These are phyloP conservation scores for Gari tellinella DNA, from an alignment of 2,888 invertebrate species.

Conservation along the genomic window DNA sequence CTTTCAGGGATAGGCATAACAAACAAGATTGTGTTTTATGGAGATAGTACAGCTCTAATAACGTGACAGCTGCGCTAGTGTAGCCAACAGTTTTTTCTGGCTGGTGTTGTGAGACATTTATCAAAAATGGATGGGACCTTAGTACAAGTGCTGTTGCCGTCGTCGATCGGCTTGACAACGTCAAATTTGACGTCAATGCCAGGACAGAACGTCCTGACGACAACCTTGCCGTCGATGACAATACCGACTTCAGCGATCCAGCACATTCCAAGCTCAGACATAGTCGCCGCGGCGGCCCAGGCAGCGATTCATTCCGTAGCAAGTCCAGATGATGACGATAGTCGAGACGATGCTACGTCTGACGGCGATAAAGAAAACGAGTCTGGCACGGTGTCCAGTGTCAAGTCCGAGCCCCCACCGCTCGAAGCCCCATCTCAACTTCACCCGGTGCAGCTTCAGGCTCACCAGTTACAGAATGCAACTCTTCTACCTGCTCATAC, in stretches of 20 bases:
- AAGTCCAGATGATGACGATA: conserved; percentile 23
- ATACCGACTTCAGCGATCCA: conserved; percentile 19
- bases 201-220: conserved; percentile 10
- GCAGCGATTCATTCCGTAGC: conserved; percentile 32
- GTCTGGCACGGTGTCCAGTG: background rate
- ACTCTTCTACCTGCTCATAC: conserved; percentile 40
- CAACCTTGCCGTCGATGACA: conserved; percentile 19
- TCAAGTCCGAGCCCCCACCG: conserved; percentile 45
- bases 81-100: too few species aligned
- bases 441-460: conserved; percentile 45
- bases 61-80: too few species aligned
- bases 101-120: background rate
- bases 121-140: conserved; percentile 48
- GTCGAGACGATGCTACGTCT: background rate
- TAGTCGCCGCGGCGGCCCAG: conserved; percentile 44
- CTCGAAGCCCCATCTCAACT: conserved; percentile 46
- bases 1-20: conserved; percentile 39
- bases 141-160: conserved; percentile 54
- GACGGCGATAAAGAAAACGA: too few species aligned
- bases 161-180: conserved; percentile 42
- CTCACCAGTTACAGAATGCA: conserved; percentile 38
- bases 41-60: too few species aligned
- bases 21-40: too few species aligned
- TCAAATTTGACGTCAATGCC: conserved; percentile 24
- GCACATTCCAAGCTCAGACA: conserved; percentile 30